Conservation (phyloP, 64 coral and sea anemone species). For the Orbicella faveolata region DNA sequence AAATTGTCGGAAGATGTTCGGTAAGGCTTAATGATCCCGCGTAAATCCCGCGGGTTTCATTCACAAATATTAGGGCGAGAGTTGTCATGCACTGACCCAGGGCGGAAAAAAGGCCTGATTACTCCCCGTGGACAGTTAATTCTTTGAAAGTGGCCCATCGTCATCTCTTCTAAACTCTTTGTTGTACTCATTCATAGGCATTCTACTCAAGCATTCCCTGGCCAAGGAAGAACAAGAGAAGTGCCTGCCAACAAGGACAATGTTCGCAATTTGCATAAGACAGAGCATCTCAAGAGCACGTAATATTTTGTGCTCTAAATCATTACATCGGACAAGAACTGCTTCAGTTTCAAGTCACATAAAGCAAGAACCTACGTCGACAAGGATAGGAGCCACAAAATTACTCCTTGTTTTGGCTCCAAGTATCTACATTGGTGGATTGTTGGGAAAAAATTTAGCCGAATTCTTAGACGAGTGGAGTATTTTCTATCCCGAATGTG, state of each 20-base stretch:
- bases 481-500: slow-evolving; percentile 73
- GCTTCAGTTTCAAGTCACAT: slow-evolving; percentile 30
- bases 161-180: neutral
- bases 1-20: neutral
- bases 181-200: neutral
- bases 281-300: neutral
- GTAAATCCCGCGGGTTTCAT: neutral
- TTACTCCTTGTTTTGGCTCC: slow-evolving; percentile 43
- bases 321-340: neutral
- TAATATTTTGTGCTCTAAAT: neutral
- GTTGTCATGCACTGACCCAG: no score
- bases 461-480: slow-evolving; percentile 75
- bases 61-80: no score
- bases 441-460: slow-evolving; percentile 55
- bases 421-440: slow-evolving; percentile 74
- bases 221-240: no score
- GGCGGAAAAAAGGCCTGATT: no score
- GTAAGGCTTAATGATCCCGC: neutral
- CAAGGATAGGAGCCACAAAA: slow-evolving; percentile 44
- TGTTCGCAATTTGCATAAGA: slow-evolving; percentile 36
- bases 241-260: neutral
- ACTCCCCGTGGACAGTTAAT: no score
- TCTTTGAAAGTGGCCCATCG: neutral
- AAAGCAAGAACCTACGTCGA: slow-evolving; percentile 17
- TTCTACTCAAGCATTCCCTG: no score